Base-by-base conservation (phyloP, 2,113 vertebrate genomes). In the Felis chaus region DNA sequence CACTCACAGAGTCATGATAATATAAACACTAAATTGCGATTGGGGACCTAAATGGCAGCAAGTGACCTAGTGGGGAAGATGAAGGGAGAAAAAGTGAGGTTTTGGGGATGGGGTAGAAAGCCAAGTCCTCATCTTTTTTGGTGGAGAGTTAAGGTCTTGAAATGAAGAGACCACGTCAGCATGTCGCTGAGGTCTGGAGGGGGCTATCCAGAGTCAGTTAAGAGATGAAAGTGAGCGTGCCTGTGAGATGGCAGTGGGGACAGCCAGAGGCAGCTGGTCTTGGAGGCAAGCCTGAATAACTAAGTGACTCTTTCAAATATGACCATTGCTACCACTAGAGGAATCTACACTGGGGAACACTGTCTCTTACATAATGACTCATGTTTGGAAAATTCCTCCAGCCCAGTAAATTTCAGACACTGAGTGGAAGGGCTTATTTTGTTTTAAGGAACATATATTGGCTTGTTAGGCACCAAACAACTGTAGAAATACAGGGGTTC, bases 131-230 rank as follows among this genome's bases (percentile, higher is more conserved):
- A 10, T 45, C 21, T 18, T 41, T 82, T 53, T 12, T 39, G 19
- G 25, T 18, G n/a, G 57, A 48, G n/a, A 48, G 27, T 11, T 69
- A 55, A 31, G 27, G 13, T 33, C 65, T 36, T 33, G 61, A 25
- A 29, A 45, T 71, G 74, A 74, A 27, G 73, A 57, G 74, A 12
- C 13, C 7, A 9, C 0, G 0, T 12, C 33, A 12, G 36, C 27
- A 4, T 57, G 57, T 48, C 29, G 3, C 53, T 8, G 4, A 15
- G 21, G n/a, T 16, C 48, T 61, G 63, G 8, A 18, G 71, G 23
- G n/a, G 16, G 48, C 19, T 13, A 3, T 27, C 31, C 14, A 33
- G 41, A 1, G 21, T 15, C 19, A 0, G 3, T 15, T 41, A 29
- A 39, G 63, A 29, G 41, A 12, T 21, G 57, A 57, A 57, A 33